Percentiles rank a stretch among this genome's conserved stretches.
These are phyloP conservation scores for Megaceryle torquata DNA, from an alignment of 2,113 vertebrate species.

Conservation along the genomic window DNA sequence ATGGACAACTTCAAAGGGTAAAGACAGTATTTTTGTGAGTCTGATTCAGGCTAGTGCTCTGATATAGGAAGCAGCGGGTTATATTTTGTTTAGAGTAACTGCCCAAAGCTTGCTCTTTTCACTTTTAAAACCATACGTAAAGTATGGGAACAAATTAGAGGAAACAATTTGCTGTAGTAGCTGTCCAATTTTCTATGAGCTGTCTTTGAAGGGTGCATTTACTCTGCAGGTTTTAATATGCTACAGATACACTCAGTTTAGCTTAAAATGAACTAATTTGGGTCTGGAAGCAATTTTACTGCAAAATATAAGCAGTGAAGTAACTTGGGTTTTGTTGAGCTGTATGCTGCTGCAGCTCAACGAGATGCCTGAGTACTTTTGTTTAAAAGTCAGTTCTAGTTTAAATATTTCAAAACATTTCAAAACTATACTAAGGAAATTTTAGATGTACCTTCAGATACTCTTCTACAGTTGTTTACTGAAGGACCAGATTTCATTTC, in stretches of 20 bases:
- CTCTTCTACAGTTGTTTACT: background rate
- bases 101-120: background rate
- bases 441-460: background rate
- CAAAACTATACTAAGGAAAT: background rate
- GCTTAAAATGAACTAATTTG: background rate
- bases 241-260: background rate
- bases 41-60: background rate
- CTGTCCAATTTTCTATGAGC: background rate
- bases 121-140: background rate
- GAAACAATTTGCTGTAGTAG: background rate
- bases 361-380: background rate
- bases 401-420: background rate
- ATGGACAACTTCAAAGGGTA: slow-evolving; percentile 44
- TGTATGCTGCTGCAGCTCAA: background rate
- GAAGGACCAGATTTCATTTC: background rate
- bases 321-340: background rate
- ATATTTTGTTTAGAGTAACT: background rate
- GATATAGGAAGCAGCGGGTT: background rate
- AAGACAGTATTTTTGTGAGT: background rate
- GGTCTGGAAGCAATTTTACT: background rate
- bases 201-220: background rate
- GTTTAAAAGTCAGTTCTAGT: background rate
- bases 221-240: background rate
- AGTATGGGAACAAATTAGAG: background rate
- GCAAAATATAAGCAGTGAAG: background rate